Base-by-base conservation (phyloP, 1,140 invertebrate species). In the Elysia chlorotica region DNA sequence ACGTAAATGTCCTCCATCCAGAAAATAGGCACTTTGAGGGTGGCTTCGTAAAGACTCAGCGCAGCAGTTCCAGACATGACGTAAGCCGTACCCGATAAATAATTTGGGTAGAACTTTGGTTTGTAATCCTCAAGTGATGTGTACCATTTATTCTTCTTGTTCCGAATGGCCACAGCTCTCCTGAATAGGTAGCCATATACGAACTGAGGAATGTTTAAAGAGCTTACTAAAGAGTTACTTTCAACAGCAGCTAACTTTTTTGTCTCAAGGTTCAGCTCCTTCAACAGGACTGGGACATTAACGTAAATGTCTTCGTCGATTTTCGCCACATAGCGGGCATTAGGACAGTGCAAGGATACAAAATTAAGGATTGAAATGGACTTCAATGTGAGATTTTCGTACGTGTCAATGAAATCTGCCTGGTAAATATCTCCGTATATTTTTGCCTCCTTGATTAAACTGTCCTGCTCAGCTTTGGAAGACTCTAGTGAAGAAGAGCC, bases 361-460 rank as follows among this genome's bases (percentile, higher is more conserved):
- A 93, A 96, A 83, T 94, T 93, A 21, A 96, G 89, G 3, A 91
- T 91, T 90, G 93, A 93, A 1, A 93, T 91, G 85, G 95, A 93
- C 86, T 96, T 96, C 77, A 95, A 93, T 2, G 93, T 95, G 85
- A 96, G 90, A 86, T 96, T 96, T 74, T 91, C 89, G 82, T 96
- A 96, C 33, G 89, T 89, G 87, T 96, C 94, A 19, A 89, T 73
- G 85, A 95, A 95, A 76, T 90, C 91, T 23, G 92, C 93, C 88
- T 94, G 93, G 33, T 95, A 89, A 69, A 96, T 89, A 82, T 96
- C 94, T 21, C 88, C 85, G 78, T 91, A 90, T 0, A 75, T 76
- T 0, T 77, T 77, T 79, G 90, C 90, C 85, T 96, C 94, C 28
- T 31, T 56, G 14, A n/a, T 14, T 10, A 77, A 30, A 37, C 36